Conservation (phyloP, 2,888 invertebrate species). For the Arctia plantaginis region DNA sequence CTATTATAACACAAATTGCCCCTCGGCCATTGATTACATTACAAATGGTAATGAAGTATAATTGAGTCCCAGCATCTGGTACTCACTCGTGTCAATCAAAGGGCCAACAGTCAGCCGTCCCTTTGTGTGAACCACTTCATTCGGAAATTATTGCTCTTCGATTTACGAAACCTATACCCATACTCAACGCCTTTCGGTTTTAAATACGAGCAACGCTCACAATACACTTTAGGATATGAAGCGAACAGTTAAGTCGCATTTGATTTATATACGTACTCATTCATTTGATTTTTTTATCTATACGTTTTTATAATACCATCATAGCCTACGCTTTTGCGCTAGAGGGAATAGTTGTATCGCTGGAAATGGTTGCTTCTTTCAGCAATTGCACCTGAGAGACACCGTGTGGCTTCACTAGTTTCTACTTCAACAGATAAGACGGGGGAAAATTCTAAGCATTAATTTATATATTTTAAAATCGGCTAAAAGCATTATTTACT, state of each 20-base stretch:
- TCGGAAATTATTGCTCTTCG: conserved; percentile 12
- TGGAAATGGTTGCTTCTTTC: no score
- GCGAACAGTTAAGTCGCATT: not conserved
- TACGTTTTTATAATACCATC: no score
- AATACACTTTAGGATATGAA: not conserved
- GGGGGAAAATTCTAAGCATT: no score
- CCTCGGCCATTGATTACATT: conserved; percentile 4
- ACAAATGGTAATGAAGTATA: conserved; percentile 7
- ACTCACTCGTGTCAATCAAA: conserved; percentile 1
- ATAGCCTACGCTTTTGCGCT: no score
- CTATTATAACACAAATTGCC: not conserved
- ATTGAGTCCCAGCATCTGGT: not conserved
- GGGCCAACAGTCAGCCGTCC: conserved; percentile 8
- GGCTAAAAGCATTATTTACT: no score
- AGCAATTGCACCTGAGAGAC: no score
- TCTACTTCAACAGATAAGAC: no score
- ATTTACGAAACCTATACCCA: conserved; percentile 2
- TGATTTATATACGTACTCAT: not conserved
- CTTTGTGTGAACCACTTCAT: conserved; percentile 16
- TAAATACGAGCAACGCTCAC: not conserved
- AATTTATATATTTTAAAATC: no score
- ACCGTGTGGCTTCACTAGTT: no score
- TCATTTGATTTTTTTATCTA: no score
- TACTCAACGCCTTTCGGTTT: not conserved
- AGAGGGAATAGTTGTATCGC: no score